Evolutionary conservation across 2,797 vertebrate species (phyloP).

Genomic region (Columba guinea): DNA sequence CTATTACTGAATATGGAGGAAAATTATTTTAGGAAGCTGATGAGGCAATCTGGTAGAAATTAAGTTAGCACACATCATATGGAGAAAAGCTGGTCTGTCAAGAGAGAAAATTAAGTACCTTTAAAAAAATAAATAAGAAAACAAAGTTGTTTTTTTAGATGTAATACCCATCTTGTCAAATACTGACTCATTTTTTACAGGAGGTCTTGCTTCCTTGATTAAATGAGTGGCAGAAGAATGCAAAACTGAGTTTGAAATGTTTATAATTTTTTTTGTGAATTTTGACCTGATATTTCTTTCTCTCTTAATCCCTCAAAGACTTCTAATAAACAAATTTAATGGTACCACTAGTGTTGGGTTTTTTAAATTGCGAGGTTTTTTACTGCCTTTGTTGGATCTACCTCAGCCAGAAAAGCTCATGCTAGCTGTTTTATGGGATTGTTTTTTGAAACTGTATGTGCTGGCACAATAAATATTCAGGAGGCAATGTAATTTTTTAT

Average conservation of each 20-base stretch:
- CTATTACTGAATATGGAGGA: not conserved
- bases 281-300: not conserved
- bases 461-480: not conserved
- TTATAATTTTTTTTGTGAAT: not conserved
- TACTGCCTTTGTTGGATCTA: not conserved
- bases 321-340: not conserved
- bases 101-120: not conserved
- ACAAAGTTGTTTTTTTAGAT: not conserved
- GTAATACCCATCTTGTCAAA: not conserved
- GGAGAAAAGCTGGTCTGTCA: not conserved
- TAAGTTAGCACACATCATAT: not conserved
- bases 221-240: not conserved
- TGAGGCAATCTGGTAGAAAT: not conserved
- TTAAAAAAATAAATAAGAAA: not conserved
- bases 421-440: not conserved
- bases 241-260: not conserved
- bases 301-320: not conserved
- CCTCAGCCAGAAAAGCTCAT: not conserved
- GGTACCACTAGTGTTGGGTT: not conserved
- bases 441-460: not conserved
- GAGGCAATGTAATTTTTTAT: not conserved
- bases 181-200: not conserved
- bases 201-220: not conserved
- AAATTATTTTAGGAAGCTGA: not conserved
- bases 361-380: not conserved